Evolutionary conservation across 2,888 invertebrate species (phyloP).

Genomic region (Acrobasis repandana): DNA sequence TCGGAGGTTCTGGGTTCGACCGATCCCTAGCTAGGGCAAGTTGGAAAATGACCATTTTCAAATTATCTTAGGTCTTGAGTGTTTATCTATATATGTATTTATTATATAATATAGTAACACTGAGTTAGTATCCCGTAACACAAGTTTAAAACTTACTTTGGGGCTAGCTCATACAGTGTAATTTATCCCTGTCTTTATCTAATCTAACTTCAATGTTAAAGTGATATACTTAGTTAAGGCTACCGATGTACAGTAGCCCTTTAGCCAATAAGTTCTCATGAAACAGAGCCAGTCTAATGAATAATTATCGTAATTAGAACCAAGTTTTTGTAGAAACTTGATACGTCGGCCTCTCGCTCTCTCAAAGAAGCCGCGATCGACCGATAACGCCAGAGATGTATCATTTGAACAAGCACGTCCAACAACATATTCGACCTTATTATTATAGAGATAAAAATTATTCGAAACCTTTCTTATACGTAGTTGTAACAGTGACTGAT

Average conservation of each 20-base stretch:
- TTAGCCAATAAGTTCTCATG: slow-evolving; percentile 18
- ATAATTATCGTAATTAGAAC: slow-evolving; percentile 76
- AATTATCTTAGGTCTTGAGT: too few species aligned
- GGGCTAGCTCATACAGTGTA: too few species aligned
- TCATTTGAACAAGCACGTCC: slow-evolving; percentile 27
- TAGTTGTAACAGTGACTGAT: background rate
- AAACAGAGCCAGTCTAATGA: slow-evolving; percentile 25
- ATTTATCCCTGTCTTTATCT: too few species aligned
- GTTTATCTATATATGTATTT: too few species aligned
- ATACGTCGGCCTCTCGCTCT: slow-evolving; percentile 44
- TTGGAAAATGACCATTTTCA: too few species aligned
- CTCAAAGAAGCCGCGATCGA: slow-evolving; percentile 26
- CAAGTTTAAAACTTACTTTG: too few species aligned
- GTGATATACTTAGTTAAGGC: background rate
- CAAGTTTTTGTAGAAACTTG: slow-evolving; percentile 68
- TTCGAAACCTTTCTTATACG: background rate
- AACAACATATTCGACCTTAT: slow-evolving; percentile 7
- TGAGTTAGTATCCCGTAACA: too few species aligned
- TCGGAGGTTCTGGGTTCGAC: too few species aligned
- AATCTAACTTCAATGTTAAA: too few species aligned
- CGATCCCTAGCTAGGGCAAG: too few species aligned
- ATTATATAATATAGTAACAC: too few species aligned
- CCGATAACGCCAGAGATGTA: slow-evolving; percentile 41
- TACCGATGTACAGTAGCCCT: background rate
- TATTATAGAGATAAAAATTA: background rate